These are phyloP conservation scores for Aphelenchoides fujianensis DNA, from an alignment of 1,140 invertebrate species.

Conservation along the genomic window DNA sequence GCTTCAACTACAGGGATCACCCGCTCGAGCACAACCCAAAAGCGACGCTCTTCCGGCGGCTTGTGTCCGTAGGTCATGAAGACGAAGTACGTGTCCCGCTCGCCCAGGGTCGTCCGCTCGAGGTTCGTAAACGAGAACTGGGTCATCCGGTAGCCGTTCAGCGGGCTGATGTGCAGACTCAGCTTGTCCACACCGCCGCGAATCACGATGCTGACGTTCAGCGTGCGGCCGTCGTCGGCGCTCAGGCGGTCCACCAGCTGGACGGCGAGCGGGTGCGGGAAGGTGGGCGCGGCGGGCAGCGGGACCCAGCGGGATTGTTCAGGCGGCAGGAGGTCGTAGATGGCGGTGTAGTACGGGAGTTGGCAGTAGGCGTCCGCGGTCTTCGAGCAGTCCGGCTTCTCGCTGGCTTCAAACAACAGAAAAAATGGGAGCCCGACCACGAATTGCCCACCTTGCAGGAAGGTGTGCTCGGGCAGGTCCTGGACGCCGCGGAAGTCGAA, in stretches of 20 bases:
- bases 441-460: slow-evolving; percentile 52
- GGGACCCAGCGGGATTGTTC: slow-evolving; percentile 57
- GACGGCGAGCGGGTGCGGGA: slow-evolving; percentile 48
- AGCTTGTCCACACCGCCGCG: slow-evolving; percentile 49
- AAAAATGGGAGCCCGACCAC: slow-evolving; percentile 19
- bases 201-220: slow-evolving; percentile 53
- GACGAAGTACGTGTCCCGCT: slow-evolving; percentile 56
- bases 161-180: slow-evolving; percentile 58
- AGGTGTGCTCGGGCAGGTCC: slow-evolving; percentile 58
- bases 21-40: slow-evolving; percentile 57
- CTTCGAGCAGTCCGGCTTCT: slow-evolving; percentile 49
- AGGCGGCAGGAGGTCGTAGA: slow-evolving; percentile 48
- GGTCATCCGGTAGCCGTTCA: slow-evolving; percentile 49
- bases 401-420: no score
- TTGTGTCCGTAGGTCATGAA: slow-evolving; percentile 59
- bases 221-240: slow-evolving; percentile 27
- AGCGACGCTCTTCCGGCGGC: slow-evolving; percentile 40
- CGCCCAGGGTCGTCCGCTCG: slow-evolving; percentile 45
- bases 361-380: slow-evolving; percentile 59
- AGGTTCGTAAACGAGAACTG: slow-evolving; percentile 57
- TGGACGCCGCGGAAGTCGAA: slow-evolving; percentile 57
- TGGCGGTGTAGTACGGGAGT: slow-evolving; percentile 46
- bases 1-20: no score
- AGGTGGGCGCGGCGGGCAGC: slow-evolving; percentile 41
- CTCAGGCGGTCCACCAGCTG: slow-evolving; percentile 44